Conservation (phyloP, 2,113 vertebrate genomes). For the Elanus axillaris region DNA sequence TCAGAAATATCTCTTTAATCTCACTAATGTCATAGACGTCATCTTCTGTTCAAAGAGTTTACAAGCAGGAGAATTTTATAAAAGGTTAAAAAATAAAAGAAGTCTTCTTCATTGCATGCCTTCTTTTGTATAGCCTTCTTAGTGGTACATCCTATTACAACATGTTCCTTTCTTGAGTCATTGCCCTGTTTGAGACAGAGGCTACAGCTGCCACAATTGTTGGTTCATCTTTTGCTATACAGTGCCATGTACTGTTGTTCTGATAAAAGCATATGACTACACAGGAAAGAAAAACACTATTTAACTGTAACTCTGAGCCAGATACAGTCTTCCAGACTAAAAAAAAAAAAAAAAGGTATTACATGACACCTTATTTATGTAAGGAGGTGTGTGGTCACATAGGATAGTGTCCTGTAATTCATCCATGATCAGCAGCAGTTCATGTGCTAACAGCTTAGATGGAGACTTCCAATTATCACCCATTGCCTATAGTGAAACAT, state of each 20-base stretch:
- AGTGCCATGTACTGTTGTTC: neutral
- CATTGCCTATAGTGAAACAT: neutral
- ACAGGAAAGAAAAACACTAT: neutral
- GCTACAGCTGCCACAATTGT: neutral
- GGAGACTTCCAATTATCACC: neutral
- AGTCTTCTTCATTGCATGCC: neutral
- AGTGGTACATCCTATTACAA: neutral
- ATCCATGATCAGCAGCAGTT: neutral
- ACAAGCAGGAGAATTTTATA: neutral
- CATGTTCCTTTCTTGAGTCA: neutral
- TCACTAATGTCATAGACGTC: neutral
- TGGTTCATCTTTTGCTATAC: neutral
- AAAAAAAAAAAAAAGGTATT: neutral
- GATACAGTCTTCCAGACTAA: neutral
- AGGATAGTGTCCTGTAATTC: neutral
- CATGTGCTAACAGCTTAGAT: neutral
- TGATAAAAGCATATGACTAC: neutral
- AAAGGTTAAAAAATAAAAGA: neutral
- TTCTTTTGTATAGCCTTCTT: neutral
- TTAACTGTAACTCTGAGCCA: neutral
- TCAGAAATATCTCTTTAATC: neutral
- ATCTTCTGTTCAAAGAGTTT: neutral
- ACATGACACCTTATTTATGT: rapidly evolving
- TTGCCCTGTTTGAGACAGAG: neutral
- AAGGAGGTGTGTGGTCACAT: neutral